Conservation (phyloP, 2,888 invertebrate genomes). For the Petrolisthes cinctipes region DNA sequence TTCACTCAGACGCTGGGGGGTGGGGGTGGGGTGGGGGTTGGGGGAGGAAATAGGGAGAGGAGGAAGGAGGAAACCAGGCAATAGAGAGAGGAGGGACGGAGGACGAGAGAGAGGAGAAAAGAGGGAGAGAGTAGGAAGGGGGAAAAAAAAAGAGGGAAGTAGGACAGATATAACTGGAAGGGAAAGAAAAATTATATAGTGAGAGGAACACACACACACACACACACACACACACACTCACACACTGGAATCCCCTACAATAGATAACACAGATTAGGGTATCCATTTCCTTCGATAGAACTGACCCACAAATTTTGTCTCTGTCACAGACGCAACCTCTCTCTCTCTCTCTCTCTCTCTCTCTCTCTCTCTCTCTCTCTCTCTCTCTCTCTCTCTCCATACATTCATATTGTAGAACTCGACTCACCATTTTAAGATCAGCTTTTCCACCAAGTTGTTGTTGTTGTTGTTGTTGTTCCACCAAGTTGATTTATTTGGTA, state of each 20-base stretch:
- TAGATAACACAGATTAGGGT: not conserved
- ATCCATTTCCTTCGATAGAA: not conserved
- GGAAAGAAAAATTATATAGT: not conserved
- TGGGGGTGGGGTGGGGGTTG: not conserved
- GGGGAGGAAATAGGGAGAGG: not conserved
- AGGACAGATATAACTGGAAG: not conserved
- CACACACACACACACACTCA: too few relatives aligned
- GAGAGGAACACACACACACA: not conserved
- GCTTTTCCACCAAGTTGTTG: too few relatives aligned
- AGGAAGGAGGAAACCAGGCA: constrained; percentile 1
- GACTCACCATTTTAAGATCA: too few relatives aligned
- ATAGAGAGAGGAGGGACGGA: constrained; percentile 20
- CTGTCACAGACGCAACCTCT: not conserved
- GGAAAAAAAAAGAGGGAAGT: not conserved
- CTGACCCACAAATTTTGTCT: not conserved
- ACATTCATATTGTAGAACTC: not conserved
- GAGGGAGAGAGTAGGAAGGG: constrained; percentile 14
- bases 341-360: not conserved
- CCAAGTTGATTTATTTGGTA: too few relatives aligned
- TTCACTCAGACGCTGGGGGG: constrained; percentile 24
- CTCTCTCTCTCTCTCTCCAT: not conserved
- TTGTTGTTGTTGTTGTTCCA: too few relatives aligned
- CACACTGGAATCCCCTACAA: not conserved
- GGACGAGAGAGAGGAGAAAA: constrained; percentile 32
- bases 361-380: not conserved